phyloP scores from a whole-genome alignment of 2,888 invertebrate genomes.

The Idaea biselata region DNA sequence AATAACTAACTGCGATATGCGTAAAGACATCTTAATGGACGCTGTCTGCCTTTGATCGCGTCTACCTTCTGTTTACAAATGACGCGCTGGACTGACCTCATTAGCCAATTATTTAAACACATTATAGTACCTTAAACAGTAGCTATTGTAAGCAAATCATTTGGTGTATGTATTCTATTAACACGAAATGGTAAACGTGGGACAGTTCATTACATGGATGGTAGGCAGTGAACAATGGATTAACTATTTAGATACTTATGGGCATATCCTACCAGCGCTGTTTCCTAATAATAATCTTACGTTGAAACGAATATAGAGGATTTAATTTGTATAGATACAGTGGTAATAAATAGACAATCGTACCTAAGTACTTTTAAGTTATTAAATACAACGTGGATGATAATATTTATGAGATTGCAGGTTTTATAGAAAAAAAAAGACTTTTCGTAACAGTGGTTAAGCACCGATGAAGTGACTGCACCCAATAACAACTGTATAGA shows the following conservation, averaged over 20 bases:
- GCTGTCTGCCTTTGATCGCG: conserved; percentile 14
- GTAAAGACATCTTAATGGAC: conserved; percentile 34
- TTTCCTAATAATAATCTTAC: no score
- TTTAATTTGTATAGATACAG: no score
- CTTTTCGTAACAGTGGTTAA: neutral
- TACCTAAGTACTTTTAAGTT: neutral
- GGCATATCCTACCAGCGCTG: no score
- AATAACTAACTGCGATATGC: conserved; percentile 21
- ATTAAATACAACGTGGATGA: neutral
- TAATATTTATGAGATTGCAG: neutral
- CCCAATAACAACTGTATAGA: conserved; percentile 13
- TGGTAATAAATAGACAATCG: no score
- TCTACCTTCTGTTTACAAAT: neutral
- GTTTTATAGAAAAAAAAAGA: neutral
- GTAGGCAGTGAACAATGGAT: neutral
- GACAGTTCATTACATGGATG: neutral
- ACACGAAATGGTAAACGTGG: neutral
- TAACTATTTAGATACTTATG: neutral
- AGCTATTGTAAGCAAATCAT: conserved; percentile 2
- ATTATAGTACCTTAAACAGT: neutral
- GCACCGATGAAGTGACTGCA: conserved; percentile 4
- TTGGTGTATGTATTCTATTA: neutral
- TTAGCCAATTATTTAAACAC: neutral
- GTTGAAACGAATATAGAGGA: no score
- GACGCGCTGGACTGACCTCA: neutral